Percentiles rank a stretch among this genome's conserved stretches.
These are phyloP conservation scores for Orchestes rusci DNA, from an alignment of 2,888 invertebrate species.

Conservation along the genomic window DNA sequence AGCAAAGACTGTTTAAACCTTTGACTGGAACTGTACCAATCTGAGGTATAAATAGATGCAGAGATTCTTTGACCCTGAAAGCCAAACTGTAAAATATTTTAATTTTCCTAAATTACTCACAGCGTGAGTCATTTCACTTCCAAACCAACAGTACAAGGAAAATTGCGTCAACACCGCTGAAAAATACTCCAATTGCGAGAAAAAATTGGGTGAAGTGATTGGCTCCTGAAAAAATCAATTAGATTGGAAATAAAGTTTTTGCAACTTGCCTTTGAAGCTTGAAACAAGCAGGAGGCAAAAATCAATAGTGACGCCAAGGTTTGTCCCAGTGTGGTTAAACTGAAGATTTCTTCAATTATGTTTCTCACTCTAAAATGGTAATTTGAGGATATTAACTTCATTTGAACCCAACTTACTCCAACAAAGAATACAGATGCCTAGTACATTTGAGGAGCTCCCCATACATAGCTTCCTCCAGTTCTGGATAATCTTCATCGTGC, in stretches of 20 bases:
- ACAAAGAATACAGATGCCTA: conserved; percentile 29
- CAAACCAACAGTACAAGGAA: conserved; percentile 30
- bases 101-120: too few species aligned
- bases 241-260: too few species aligned
- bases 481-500: conserved; percentile 21
- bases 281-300: conserved; percentile 32
- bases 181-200: conserved; percentile 29
- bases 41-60: conserved; percentile 23
- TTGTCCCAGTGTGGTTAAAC: conserved; percentile 30
- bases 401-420: conserved; percentile 26
- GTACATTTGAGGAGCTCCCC: conserved; percentile 28
- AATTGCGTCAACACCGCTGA: conserved; percentile 26
- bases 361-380: conserved; percentile 27
- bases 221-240: conserved; percentile 30
- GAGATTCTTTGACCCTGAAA: conserved; percentile 26
- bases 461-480: conserved; percentile 27
- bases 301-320: conserved; percentile 30
- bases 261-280: conserved; percentile 27
- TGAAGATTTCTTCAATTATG: conserved; percentile 30
- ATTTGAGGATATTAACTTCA: background rate
- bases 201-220: conserved; percentile 27
- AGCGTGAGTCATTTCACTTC: conserved; percentile 30
- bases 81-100: too few species aligned
- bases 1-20: conserved; percentile 31
- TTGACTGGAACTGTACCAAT: conserved; percentile 29